A percentile compares a stretch with the other conserved stretches of the same genome.
These are phyloP conservation scores for Cavia porcellus DNA, from an alignment of 2,113 vertebrate species.

Conservation along the genomic window DNA sequence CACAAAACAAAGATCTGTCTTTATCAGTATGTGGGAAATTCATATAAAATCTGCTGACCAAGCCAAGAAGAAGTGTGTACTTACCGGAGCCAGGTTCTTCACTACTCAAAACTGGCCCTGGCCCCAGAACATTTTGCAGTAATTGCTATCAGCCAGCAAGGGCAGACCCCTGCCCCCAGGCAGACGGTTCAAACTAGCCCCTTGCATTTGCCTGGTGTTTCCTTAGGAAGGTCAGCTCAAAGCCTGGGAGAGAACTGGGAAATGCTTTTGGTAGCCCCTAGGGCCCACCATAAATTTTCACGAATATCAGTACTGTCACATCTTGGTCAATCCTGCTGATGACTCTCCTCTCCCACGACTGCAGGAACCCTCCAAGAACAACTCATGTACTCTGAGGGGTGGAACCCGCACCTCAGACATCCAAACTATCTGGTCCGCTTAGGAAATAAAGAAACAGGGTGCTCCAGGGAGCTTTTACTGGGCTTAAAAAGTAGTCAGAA, in stretches of 20 bases:
- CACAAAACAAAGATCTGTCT: neutral
- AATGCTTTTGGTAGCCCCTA: neutral
- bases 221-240: neutral
- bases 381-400: neutral
- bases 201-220: neutral
- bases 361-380: neutral
- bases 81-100: neutral
- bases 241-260: neutral
- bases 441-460: conserved; percentile 1
- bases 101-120: neutral
- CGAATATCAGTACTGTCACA: neutral
- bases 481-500: conserved; percentile 34
- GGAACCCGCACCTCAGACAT: neutral
- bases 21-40: conserved; percentile 22
- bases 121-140: neutral
- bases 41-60: conserved; percentile 56
- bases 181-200: neutral
- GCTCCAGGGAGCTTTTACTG: neutral
- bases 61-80: neutral
- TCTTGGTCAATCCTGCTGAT: neutral
- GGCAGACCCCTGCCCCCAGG: neutral
- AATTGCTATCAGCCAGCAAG: neutral
- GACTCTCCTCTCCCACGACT: neutral
- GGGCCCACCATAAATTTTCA: neutral
- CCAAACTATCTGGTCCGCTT: neutral